Conservation (phyloP, 2,797 vertebrate species). For the Microchirus variegatus region DNA sequence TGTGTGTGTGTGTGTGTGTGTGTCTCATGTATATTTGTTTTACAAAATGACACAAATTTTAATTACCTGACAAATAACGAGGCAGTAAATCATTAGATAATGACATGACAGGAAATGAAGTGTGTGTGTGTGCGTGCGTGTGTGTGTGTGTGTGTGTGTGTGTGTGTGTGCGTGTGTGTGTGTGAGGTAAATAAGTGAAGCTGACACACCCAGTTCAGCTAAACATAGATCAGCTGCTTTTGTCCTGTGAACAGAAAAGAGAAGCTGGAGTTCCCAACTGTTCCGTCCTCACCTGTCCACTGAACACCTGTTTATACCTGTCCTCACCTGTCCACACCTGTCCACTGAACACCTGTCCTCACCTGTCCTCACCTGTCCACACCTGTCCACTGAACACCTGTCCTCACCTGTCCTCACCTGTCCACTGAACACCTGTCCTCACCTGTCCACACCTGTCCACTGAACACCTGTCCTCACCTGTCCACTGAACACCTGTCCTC, state of each 20-base stretch:
- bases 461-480: no score
- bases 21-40: conserved; percentile 6
- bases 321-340: no score
- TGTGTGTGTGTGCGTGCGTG: background rate
- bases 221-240: background rate
- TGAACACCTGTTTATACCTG: background rate
- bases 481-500: no score
- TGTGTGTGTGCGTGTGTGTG: background rate
- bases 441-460: no score
- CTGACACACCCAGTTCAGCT: background rate
- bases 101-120: conserved; percentile 1
- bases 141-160: background rate
- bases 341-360: no score
- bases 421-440: no score
- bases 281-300: background rate
- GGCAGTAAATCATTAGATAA: background rate
- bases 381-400: no score
- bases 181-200: background rate
- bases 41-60: conserved; percentile 1
- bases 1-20: background rate
- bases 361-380: no score
- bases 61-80: background rate
- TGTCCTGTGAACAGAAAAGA: conserved; percentile 10
- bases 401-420: no score
- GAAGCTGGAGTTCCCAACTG: conserved; percentile 31